Evolutionary conservation across 1,140 invertebrate genomes (phyloP), one percentile per base, ranked within the genome.

Genomic region (Chionoecetes opilio): DNA sequence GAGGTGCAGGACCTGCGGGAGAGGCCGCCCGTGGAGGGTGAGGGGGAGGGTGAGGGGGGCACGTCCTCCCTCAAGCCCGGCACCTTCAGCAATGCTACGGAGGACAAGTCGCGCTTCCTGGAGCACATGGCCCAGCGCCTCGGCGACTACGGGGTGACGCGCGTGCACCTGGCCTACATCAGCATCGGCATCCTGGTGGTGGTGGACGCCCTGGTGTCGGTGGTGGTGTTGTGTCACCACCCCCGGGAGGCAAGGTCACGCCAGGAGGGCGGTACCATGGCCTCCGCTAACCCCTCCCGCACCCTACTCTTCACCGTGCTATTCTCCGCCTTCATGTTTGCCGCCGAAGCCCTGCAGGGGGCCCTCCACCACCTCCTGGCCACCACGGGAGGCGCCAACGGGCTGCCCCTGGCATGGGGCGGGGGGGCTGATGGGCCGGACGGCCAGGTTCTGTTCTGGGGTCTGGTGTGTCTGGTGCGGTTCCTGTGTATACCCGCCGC

Each of bases 381-480:
- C 9, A 82, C 94, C 14, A 92, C 94, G 9, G 75, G 37, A 9
- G 88, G 85, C n/a, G 93, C 75, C 38, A 93, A 89, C 26, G 96
- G 96, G 97, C 93, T 95, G 96, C 29, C 35, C 96, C 8, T 97
- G 97, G 96, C 96, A 96, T 8, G 96, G 3, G 96, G 91, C 26
- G 46, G 96, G 53, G 8, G 96, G 3, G 96, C 85, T n/a, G 46
- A 96, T 53, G 97, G 97, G 17, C 97, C 97, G 3, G 97, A 97
- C 85, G 96, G 97, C 46, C 97, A 97, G 3, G 97, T 97, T 14
- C 94, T 97, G 11, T 97, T 97, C 95, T 97, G 97, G 97, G 97
- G 97, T 5, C 96, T 97, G 3, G 97, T 97, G 37, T 97, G 97
- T 21, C 95, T 97, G 29, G 97, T 97, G 3, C 96, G 97, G 41